These are phyloP conservation scores for Heliconius charithonia DNA, from an alignment of 2,888 invertebrate species.

Conservation along the genomic window DNA sequence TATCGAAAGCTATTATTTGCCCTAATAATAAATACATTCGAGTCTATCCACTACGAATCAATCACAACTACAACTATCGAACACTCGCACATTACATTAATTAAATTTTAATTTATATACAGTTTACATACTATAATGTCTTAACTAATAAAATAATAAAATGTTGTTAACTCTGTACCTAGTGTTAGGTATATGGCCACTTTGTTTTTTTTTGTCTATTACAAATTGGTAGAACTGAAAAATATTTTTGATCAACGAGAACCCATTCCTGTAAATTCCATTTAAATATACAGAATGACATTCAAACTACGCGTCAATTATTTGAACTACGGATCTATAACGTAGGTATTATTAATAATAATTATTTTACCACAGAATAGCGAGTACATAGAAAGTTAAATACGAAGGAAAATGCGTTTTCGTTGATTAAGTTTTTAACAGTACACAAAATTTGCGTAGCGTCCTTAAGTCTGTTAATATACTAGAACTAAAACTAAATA, in stretches of 20 bases:
- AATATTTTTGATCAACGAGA: conserved; percentile 22
- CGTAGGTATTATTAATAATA: conserved; percentile 46
- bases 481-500: conserved; percentile 14
- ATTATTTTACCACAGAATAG: conserved; percentile 64
- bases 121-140: conserved; percentile 73
- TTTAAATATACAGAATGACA: conserved; percentile 20
- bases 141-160: conserved; percentile 70
- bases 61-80: conserved; percentile 81
- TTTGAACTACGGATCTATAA: conserved; percentile 19
- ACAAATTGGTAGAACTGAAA: conserved; percentile 11
- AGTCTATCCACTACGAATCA: conserved; percentile 69
- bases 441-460: conserved; percentile 21
- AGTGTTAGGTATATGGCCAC: conserved; percentile 69
- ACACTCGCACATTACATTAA: conserved; percentile 82
- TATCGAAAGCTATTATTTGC: conserved; percentile 40
- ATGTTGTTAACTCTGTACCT: conserved; percentile 62
- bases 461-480: not conserved
- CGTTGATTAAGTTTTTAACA: conserved; percentile 35
- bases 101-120: conserved; percentile 82
- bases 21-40: conserved; percentile 51
- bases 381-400: conserved; percentile 59
- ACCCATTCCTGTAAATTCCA: conserved; percentile 15
- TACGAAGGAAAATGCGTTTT: conserved; percentile 44
- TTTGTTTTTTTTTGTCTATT: conserved; percentile 33
- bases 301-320: conserved; percentile 49